Percentiles rank a stretch among this genome's conserved stretches.
phyloP scores from a whole-genome alignment of 2,888 invertebrate genomes.

The Leptopilina myrica region DNA sequence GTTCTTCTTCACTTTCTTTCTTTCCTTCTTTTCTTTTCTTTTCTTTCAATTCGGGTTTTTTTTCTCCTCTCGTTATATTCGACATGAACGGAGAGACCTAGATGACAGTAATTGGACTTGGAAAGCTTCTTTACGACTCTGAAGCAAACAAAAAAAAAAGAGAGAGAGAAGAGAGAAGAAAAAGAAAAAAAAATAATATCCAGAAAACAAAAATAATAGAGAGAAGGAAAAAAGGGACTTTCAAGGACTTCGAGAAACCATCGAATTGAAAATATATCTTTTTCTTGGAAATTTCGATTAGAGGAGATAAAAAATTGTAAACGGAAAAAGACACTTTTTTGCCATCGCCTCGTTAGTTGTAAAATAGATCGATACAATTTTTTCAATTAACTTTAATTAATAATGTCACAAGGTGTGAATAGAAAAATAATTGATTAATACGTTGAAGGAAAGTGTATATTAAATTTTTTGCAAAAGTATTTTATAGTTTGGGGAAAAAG shows the following conservation, averaged over 20 bases:
- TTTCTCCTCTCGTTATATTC: constrained; percentile 1
- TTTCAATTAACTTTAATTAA: no score
- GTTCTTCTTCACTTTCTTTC: neutral
- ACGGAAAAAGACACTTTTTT: neutral
- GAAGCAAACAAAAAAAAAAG: neutral
- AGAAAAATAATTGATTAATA: no score
- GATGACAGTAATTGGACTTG: constrained; percentile 39
- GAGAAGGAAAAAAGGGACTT: neutral
- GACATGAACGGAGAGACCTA: constrained; percentile 27
- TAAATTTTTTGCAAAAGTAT: no score
- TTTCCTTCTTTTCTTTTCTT: no score
- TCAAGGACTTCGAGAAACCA: constrained; percentile 17
- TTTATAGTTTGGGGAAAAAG: no score
- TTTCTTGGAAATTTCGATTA: neutral
- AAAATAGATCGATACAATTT: no score
- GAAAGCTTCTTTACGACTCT: constrained; percentile 27
- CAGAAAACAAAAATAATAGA: constrained; percentile 9
- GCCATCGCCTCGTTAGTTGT: no score
- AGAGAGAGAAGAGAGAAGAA: no score
- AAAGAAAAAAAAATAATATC: neutral
- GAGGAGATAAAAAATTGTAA: neutral
- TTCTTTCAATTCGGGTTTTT: neutral
- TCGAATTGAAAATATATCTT: constrained; percentile 43
- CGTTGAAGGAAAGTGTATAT: no score
- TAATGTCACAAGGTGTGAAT: no score